Evolutionary conservation across 2,888 invertebrate species (phyloP).

Genomic region (Chironomus riparius): DNA sequence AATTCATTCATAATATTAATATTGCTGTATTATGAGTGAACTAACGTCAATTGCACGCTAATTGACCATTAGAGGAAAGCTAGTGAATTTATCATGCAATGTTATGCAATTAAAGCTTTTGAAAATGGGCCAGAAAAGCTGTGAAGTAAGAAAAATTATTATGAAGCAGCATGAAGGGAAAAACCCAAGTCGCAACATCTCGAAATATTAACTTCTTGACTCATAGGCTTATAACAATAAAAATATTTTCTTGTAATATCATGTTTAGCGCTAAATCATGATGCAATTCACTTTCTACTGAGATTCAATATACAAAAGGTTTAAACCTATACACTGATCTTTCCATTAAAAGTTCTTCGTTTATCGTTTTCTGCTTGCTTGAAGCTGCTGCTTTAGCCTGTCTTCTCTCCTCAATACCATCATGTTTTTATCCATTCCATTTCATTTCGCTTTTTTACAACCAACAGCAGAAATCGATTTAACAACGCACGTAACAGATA

Average conservation of each 20-base stretch:
- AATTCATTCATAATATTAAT: too few relatives aligned
- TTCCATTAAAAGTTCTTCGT: too few relatives aligned
- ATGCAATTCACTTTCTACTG: conserved; percentile 26
- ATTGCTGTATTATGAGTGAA: too few relatives aligned
- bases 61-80: too few relatives aligned
- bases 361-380: too few relatives aligned
- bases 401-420: too few relatives aligned
- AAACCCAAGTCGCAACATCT: not conserved
- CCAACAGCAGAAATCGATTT: not conserved
- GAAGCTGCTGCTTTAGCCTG: too few relatives aligned
- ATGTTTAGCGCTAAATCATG: conserved; percentile 1
- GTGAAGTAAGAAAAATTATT: too few relatives aligned
- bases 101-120: not conserved
- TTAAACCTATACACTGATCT: not conserved
- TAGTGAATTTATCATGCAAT: not conserved
- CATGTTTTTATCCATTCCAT: not conserved
- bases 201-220: not conserved
- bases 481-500: not conserved
- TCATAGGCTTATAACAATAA: not conserved
- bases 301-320: not conserved
- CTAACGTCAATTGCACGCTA: too few relatives aligned
- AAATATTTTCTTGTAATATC: not conserved
- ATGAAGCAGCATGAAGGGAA: not conserved
- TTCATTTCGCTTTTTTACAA: not conserved
- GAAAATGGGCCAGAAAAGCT: too few relatives aligned